Percentiles rank a stretch among this genome's conserved stretches.
phyloP scores from a whole-genome alignment of 1,140 invertebrate genomes.

The Apolygus lucorum region DNA sequence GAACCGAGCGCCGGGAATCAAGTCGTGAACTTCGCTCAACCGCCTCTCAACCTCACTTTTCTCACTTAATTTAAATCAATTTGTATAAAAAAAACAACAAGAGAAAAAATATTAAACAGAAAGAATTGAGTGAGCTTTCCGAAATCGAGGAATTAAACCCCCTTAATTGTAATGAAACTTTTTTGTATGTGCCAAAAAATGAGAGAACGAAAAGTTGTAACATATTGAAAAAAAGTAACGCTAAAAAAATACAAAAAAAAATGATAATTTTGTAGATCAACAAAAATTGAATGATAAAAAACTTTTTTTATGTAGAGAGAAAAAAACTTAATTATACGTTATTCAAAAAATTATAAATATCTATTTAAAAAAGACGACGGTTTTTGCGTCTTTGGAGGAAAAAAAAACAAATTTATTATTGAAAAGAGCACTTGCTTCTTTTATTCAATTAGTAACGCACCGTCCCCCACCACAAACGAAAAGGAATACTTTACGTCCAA shows the following conservation, averaged over 20 bases:
- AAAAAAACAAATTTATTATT: slow-evolving; percentile 10
- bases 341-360: neutral
- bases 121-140: slow-evolving; percentile 10
- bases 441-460: slow-evolving; percentile 21
- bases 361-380: neutral
- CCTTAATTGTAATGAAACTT: neutral
- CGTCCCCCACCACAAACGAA: slow-evolving; percentile 24
- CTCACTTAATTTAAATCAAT: neutral
- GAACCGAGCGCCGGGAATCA: slow-evolving; percentile 41
- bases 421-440: slow-evolving; percentile 16
- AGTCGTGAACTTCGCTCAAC: slow-evolving; percentile 42
- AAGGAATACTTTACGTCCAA: neutral
- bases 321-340: neutral
- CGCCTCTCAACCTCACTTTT: slow-evolving; percentile 30
- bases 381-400: neutral
- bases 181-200: neutral
- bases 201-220: neutral
- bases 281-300: neutral
- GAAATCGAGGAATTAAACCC: neutral
- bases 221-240: neutral
- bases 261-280: neutral
- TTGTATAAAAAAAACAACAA: slow-evolving; percentile 6
- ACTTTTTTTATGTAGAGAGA: neutral
- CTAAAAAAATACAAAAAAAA: neutral
- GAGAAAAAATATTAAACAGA: neutral